A percentile compares a stretch with the other conserved stretches of the same genome.
Evolutionary conservation across 1,140 invertebrate species (phyloP).

Genomic region (Psix sp.): DNA sequence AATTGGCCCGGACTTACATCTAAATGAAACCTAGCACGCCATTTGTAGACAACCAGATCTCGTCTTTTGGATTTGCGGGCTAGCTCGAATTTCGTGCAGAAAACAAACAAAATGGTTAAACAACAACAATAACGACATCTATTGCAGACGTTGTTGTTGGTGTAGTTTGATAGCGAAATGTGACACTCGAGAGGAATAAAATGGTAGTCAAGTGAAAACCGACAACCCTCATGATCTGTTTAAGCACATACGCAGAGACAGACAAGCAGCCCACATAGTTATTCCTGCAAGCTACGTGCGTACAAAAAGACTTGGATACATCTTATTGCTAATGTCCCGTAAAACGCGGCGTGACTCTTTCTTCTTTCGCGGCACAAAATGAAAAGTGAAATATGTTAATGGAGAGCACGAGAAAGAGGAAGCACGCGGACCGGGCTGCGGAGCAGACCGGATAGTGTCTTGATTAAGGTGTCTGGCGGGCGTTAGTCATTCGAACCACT

Average conservation of each 20-base stretch:
- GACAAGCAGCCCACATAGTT: conserved; percentile 41
- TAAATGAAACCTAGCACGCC: too few relatives aligned
- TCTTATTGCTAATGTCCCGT: conserved; percentile 68
- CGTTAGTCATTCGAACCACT: conserved; percentile 66
- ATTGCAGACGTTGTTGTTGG: too few relatives aligned
- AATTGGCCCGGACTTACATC: too few relatives aligned
- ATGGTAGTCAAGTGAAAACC: conserved; percentile 25
- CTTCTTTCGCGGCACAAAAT: conserved; percentile 62
- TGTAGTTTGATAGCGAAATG: conserved; percentile 27
- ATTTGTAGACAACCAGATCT: too few relatives aligned
- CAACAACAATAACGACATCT: conserved; percentile 20
- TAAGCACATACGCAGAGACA: conserved; percentile 21
- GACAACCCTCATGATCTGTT: conserved; percentile 26
- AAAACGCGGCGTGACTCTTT: conserved; percentile 64
- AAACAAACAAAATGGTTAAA: conserved; percentile 12
- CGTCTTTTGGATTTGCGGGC: too few relatives aligned
- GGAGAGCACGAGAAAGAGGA: conserved; percentile 62
- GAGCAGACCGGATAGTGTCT: conserved; percentile 67
- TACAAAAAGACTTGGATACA: conserved; percentile 45
- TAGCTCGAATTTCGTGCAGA: too few relatives aligned
- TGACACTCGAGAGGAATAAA: conserved; percentile 30
- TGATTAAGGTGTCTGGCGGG: conserved; percentile 72
- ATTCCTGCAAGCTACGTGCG: conserved; percentile 19
- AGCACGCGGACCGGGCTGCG: conserved; percentile 33
- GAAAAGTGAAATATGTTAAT: conserved; percentile 74